Base-by-base conservation (phyloP, 37 sponge, comb jelly and placozoan genomes). In the Chondrosia reniformis region DNA sequence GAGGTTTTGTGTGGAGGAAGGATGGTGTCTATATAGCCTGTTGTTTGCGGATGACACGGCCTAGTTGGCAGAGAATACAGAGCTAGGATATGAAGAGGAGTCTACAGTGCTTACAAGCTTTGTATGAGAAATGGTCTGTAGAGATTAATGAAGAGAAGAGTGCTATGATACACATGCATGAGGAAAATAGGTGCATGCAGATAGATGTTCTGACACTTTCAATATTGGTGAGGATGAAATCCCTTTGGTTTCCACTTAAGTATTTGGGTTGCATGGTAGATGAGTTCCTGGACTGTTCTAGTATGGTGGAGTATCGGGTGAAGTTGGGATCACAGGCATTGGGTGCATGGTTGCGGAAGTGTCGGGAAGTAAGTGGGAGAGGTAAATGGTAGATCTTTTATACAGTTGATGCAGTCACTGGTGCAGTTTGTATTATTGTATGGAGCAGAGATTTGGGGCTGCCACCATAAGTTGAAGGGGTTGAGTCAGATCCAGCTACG, bases 21-120 rank as follows among this genome's bases (percentile, higher is more conserved):
- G 28, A 40, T 24, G 46, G 40, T 74, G 17, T 44, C 75, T n/a
- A n/a, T n/a, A n/a, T 21, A 28, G 41, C 21, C 75, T 74, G 0
- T 52, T 74, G 21, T 74, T 46, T 45, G 52, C 49, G 12, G 75
- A 74, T 46, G 75, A 74, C 52, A 19, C 28, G 32, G 75, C 46
- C 25, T 27, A 49, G 0, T 32, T 74, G 31, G 49, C 75, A 2
- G 52, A 74, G 25, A 74, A 45, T 74, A 52, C 34, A 43, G 19
- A n/a, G n/a, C n/a, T n/a, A 45, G 25, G 52, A 74, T 24, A 25
- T 74, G 15, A 34, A 43, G 28, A 19, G 31, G 22, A 17, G 34
- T 8, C 75, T 74, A 15, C 34, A 74, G 40, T 74, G 19, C n/a
- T 41, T 34, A 38, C 43, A 19, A 4, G 25, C 5, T 72, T 30